Evolutionary conservation across 2,888 invertebrate genomes (phyloP).

Genomic region (Phyllotreta cruciferae): DNA sequence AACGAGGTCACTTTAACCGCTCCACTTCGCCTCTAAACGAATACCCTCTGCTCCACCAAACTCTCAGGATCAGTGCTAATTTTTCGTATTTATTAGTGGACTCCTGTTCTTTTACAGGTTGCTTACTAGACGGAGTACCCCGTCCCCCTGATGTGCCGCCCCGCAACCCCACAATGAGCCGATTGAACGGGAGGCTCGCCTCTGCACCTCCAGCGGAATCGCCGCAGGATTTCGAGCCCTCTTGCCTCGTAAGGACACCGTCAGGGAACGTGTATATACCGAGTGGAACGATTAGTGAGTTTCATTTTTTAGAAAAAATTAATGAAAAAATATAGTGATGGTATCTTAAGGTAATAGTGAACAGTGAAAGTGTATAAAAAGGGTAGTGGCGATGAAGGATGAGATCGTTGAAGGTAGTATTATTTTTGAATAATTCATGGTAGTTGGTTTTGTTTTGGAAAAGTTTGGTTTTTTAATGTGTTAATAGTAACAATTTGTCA

Average conservation of each 20-base stretch:
- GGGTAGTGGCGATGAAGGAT: conserved; percentile 10
- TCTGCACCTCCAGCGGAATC: conserved; percentile 78
- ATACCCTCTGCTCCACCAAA: conserved; percentile 22
- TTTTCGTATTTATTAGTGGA: conserved; percentile 35
- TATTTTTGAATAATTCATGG: background rate
- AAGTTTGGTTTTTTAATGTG: no score
- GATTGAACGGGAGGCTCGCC: conserved; percentile 87
- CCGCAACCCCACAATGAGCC: conserved; percentile 89
- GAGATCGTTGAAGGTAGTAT: conserved; percentile 20
- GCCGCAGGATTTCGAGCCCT: conserved; percentile 80
- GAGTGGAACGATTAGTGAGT: conserved; percentile 74
- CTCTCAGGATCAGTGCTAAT: conserved; percentile 3
- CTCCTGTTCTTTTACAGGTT: conserved; percentile 68
- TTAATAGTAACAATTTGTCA: no score
- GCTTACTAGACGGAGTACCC: conserved; percentile 80
- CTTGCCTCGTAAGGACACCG: conserved; percentile 88
- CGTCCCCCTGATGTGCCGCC: conserved; percentile 90
- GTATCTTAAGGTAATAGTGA: conserved; percentile 20
- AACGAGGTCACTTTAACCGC: background rate
- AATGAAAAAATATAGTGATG: conserved; percentile 14
- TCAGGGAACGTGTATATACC: conserved; percentile 95
- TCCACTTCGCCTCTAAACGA: background rate
- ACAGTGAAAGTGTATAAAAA: conserved; percentile 11
- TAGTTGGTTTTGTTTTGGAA: no score
- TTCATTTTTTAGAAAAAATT: conserved; percentile 24